Conservation (phyloP, 2,888 invertebrate species). For the Morpho achilles region DNA sequence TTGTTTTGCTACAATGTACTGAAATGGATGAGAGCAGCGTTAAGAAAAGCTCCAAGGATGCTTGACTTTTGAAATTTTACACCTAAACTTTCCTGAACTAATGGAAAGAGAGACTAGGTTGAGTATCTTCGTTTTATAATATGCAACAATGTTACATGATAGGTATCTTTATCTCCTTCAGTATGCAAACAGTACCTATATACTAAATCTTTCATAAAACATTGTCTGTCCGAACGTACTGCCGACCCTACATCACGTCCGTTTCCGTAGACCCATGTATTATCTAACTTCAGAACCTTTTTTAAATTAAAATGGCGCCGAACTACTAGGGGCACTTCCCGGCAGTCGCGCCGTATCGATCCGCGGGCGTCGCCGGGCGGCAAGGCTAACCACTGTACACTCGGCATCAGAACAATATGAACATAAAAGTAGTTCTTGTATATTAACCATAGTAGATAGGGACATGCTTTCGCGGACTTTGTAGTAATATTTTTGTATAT, state of each 20-base stretch:
- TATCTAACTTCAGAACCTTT: constrained; percentile 27
- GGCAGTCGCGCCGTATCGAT: constrained; percentile 39
- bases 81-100: too few relatives aligned
- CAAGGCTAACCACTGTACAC: constrained; percentile 9
- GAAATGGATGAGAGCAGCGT: too few relatives aligned
- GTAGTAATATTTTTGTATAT: too few relatives aligned
- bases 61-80: too few relatives aligned
- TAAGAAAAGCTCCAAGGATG: too few relatives aligned
- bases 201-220: neutral
- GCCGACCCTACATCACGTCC: neutral
- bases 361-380: constrained; percentile 32
- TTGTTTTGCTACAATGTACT: too few relatives aligned
- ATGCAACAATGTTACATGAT: too few relatives aligned
- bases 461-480: too few relatives aligned
- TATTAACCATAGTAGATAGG: too few relatives aligned
- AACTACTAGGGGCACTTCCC: constrained; percentile 16
- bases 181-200: neutral
- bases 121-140: too few relatives aligned
- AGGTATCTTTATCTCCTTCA: too few relatives aligned
- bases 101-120: too few relatives aligned
- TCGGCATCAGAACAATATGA: neutral
- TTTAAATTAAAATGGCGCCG: constrained; percentile 26
- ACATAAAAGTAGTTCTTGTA: neutral
- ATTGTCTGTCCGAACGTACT: constrained; percentile 9
- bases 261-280: constrained; percentile 4